phyloP scores from a whole-genome alignment of 1,140 invertebrate genomes.

The Solen grandis region DNA sequence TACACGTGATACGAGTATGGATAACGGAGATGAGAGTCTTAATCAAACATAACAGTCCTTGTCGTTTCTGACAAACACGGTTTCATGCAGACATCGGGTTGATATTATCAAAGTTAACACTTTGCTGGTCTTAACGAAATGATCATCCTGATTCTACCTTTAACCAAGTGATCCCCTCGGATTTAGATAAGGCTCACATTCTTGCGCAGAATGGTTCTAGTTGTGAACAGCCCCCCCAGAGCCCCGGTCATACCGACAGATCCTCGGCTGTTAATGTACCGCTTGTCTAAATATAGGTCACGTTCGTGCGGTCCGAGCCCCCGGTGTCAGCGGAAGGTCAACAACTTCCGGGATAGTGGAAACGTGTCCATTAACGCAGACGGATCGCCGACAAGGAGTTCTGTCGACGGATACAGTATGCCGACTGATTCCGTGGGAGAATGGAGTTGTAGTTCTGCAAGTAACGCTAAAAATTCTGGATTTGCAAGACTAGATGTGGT shows the following conservation, averaged over 20 bases:
- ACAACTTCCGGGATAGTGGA: not conserved
- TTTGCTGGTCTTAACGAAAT: too few relatives aligned
- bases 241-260: not conserved
- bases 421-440: not conserved
- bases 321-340: not conserved
- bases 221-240: not conserved
- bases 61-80: too few relatives aligned
- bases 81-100: too few relatives aligned
- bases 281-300: conserved; percentile 49
- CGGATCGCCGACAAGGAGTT: not conserved
- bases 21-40: too few relatives aligned
- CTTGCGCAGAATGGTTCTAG: not conserved
- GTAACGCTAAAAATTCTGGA: not conserved
- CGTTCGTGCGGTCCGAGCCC: conserved; percentile 25
- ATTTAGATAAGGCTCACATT: too few relatives aligned
- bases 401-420: conserved; percentile 14
- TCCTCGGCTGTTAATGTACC: conserved; percentile 46
- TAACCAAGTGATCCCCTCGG: too few relatives aligned
- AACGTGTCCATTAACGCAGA: not conserved
- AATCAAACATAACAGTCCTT: too few relatives aligned
- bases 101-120: too few relatives aligned
- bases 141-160: too few relatives aligned
- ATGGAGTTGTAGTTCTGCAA: not conserved
- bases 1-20: too few relatives aligned
- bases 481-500: conserved; percentile 46